Evolutionary conservation across 1,140 invertebrate genomes (phyloP).

Genomic region (Brachystomella parvula): DNA sequence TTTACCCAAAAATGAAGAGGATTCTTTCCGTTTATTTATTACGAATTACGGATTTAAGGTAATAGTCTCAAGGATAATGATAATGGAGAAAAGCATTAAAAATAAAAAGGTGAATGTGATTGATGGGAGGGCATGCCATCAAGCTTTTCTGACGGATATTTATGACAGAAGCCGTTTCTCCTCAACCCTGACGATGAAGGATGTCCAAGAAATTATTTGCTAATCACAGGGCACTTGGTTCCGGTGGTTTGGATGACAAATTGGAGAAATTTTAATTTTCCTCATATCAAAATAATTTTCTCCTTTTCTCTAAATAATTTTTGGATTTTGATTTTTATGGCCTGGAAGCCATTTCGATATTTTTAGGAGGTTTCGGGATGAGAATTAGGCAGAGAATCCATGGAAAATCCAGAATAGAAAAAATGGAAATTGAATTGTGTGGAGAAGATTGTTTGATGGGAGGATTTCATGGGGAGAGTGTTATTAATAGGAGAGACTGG

Average conservation of each 20-base stretch:
- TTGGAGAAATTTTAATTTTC: neutral
- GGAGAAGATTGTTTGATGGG: conserved; percentile 12
- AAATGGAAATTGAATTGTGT: neutral
- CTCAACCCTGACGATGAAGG: conserved; percentile 1
- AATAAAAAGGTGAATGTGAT: conserved; percentile 4
- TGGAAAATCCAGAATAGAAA: neutral
- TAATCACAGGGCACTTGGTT: conserved; percentile 10
- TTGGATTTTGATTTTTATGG: neutral
- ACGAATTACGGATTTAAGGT: no score
- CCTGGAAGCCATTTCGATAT: neutral
- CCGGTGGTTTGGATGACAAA: neutral
- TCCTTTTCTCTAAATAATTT: neutral
- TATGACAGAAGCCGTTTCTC: neutral
- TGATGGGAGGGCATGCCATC: neutral
- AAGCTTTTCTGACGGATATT: conserved; percentile 1
- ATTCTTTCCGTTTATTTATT: no score
- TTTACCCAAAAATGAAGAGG: no score
- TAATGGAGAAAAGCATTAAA: neutral
- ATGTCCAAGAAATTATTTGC: conserved; percentile 12
- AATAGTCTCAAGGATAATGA: no score
- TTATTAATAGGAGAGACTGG: conserved; percentile 12
- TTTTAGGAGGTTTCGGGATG: neutral
- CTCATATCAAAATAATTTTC: neutral
- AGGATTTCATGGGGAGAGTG: conserved; percentile 20
- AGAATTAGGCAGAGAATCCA: neutral